These are phyloP conservation scores for Selenia dentaria DNA, from an alignment of 2,888 invertebrate genomes.

Conservation along the genomic window DNA sequence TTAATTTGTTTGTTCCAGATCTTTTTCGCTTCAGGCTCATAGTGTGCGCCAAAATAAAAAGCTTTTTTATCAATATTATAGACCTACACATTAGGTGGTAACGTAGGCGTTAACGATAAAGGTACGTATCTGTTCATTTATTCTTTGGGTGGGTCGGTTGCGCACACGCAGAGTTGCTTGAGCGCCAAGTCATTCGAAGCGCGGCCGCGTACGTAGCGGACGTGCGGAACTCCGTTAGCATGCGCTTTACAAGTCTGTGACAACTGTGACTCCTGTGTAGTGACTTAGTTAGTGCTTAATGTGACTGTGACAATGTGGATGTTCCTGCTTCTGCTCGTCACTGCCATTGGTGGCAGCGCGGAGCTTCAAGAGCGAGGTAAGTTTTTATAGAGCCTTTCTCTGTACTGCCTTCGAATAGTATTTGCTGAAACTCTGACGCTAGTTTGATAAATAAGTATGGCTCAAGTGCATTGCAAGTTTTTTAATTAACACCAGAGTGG, in stretches of 20 bases:
- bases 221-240: slow-evolving; percentile 41
- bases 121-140: slow-evolving; percentile 24
- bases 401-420: not conserved
- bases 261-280: slow-evolving; percentile 5
- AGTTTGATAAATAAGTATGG: not conserved
- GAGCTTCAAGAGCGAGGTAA: slow-evolving; percentile 76
- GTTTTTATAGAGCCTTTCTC: slow-evolving; percentile 26
- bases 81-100: too few relatives aligned
- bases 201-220: slow-evolving; percentile 51
- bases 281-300: slow-evolving; percentile 26
- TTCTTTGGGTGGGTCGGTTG: slow-evolving; percentile 4
- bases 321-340: slow-evolving; percentile 45
- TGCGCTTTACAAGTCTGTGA: slow-evolving; percentile 15
- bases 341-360: slow-evolving; percentile 45
- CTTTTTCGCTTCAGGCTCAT: too few relatives aligned
- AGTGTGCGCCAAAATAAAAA: too few relatives aligned
- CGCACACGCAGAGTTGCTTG: not conserved
- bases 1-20: too few relatives aligned
- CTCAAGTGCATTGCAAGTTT: not conserved
- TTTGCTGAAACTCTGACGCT: not conserved
- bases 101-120: too few relatives aligned
- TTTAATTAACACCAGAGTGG: not conserved
- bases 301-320: slow-evolving; percentile 68
- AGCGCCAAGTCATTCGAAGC: slow-evolving; percentile 46
- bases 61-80: too few relatives aligned